These are phyloP conservation scores for Phlogophora meticulosa DNA, from an alignment of 2,888 invertebrate species.

Conservation along the genomic window DNA sequence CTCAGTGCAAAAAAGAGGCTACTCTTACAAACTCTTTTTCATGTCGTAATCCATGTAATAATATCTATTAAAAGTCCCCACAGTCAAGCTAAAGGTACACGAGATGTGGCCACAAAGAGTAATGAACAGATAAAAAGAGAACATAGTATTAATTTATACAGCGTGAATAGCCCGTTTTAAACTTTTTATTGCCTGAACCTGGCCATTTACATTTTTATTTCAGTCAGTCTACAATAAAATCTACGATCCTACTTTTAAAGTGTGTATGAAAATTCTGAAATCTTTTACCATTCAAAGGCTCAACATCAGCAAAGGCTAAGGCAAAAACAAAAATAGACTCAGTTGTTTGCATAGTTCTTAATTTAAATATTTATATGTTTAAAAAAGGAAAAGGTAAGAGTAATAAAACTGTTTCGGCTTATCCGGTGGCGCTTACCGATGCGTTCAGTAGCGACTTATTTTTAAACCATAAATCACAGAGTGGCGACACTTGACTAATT, in stretches of 20 bases:
- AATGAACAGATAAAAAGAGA: conserved; percentile 27
- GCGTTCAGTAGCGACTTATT: conserved; percentile 77
- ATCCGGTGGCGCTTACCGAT: conserved; percentile 79
- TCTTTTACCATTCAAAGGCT: neutral
- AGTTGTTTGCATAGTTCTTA: neutral
- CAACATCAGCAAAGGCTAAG: no score
- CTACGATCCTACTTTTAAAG: neutral
- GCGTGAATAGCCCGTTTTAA: conserved; percentile 29
- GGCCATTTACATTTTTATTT: conserved; percentile 27
- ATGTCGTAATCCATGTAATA: no score
- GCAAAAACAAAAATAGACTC: neutral
- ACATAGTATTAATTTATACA: conserved; percentile 24
- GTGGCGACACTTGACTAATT: conserved; percentile 68
- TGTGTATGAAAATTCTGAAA: neutral
- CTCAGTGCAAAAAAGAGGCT: no score
- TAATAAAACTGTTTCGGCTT: conserved; percentile 55
- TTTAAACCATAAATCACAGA: conserved; percentile 72
- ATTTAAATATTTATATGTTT: neutral
- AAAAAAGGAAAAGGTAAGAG: conserved; percentile 19
- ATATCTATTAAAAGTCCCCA: neutral
- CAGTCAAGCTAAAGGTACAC: neutral
- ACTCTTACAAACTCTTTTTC: no score
- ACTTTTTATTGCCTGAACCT: conserved; percentile 13
- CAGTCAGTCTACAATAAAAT: neutral
- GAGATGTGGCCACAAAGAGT: conserved; percentile 27